These are phyloP conservation scores for Propithecus coquereli DNA, from an alignment of 2,113 vertebrate species.

Conservation along the genomic window DNA sequence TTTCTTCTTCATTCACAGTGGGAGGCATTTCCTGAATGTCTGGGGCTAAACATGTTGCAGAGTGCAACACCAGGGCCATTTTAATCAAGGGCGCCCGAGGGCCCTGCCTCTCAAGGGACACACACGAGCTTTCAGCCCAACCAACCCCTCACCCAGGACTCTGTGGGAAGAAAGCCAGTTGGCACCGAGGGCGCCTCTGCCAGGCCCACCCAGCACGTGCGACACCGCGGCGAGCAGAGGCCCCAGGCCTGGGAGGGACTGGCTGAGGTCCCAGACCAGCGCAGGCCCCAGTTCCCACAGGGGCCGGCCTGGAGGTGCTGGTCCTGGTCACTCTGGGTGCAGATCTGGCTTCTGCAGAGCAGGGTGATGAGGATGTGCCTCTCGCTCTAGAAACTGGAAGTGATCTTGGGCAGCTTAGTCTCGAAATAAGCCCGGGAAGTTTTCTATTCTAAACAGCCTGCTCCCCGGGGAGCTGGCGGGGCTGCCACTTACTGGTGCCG, in stretches of 20 bases:
- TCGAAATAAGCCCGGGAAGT: accelerated
- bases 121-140: neutral
- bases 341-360: neutral
- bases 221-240: neutral
- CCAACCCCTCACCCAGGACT: neutral
- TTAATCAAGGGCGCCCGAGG: neutral
- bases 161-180: no score
- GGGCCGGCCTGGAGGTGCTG: no score
- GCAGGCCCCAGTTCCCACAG: neutral
- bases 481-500: conserved; percentile 91
- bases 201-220: accelerated
- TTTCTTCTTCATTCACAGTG: neutral
- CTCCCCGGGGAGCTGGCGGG: accelerated
- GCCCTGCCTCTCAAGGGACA: neutral
- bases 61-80: neutral
- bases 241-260: neutral
- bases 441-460: neutral
- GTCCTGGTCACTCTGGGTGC: neutral
- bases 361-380: neutral
- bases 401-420: neutral
- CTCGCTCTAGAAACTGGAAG: neutral
- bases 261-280: neutral
- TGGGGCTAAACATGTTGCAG: neutral
- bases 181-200: accelerated
- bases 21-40: neutral